These are phyloP conservation scores for Sebastes cheni DNA, from an alignment of 2,797 vertebrate genomes.

Conservation along the genomic window DNA sequence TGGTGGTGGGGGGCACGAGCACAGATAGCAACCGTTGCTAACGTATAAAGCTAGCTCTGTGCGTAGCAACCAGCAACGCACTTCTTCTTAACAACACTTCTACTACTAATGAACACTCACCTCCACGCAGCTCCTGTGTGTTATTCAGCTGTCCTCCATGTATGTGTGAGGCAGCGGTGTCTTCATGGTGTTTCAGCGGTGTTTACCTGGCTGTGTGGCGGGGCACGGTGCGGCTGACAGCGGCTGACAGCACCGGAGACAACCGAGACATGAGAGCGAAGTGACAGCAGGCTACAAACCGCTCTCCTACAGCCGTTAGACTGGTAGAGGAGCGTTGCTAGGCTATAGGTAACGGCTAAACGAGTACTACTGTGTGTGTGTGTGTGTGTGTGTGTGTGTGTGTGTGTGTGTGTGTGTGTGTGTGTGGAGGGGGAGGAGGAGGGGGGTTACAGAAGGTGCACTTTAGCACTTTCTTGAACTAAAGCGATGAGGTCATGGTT, in stretches of 20 bases:
- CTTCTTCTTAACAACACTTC: constrained; percentile 1
- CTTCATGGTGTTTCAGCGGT: constrained; percentile 65
- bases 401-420: too few relatives aligned
- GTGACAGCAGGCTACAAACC: background rate
- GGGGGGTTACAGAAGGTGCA: constrained; percentile 78
- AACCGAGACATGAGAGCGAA: constrained; percentile 40
- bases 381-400: constrained; percentile 18
- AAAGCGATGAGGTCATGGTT: constrained; percentile 92
- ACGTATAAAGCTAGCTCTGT: constrained; percentile 31
- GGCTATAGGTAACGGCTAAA: constrained; percentile 43
- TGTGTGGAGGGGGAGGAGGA: constrained; percentile 8
- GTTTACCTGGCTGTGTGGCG: constrained; percentile 69
- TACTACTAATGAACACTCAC: constrained; percentile 46
- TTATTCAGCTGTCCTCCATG: constrained; percentile 68
- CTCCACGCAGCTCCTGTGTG: constrained; percentile 54
- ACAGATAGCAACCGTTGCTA: constrained; percentile 35
- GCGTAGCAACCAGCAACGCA: constrained; percentile 22
- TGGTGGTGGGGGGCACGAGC: constrained; percentile 10
- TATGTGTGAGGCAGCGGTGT: constrained; percentile 45
- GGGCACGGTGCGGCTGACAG: constrained; percentile 63
- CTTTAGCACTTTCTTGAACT: constrained; percentile 86
- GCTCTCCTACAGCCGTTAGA: background rate
- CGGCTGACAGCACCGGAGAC: constrained; percentile 65
- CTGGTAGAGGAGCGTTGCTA: constrained; percentile 39
- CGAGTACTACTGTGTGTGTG: constrained; percentile 13